Base-by-base conservation (phyloP, 1,140 invertebrate species). In the Armadillidium nasatum region DNA sequence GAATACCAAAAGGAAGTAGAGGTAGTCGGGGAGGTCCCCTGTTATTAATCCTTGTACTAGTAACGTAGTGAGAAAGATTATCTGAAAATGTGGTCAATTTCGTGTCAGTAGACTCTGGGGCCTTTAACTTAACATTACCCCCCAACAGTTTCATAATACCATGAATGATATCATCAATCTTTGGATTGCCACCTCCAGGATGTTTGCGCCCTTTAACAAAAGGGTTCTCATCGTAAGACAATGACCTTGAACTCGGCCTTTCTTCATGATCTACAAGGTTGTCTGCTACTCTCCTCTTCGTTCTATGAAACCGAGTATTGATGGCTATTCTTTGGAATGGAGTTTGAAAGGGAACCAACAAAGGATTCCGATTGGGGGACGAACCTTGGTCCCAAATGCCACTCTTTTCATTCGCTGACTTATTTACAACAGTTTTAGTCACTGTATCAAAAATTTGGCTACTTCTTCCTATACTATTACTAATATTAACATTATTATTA, bases 91-190 rank as follows among this genome's bases (percentile, higher is more conserved):
- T 76, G 0, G 74, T 76, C 3, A 76, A 33, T n/a, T 43, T 21
- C 19, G 74, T 76, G 4, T 76, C 23, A 13, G 22, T 66, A 19
- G 54, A 71, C 9, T 46, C 46, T 11, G 69, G 44, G 6, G 74
- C 74, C 46, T 45, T 66, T n/a, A 76, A 43, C 46, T 76, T 76
- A n/a, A 76, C 74, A 44, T 76, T 76, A 33, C 74, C 74, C 22
- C 74, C 74, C 22, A 76, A 44, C 0, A 76, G 74, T n/a, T 76
- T 46, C 74, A 76, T 76, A 33, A 76, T 76, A 19, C 74, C 74
- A 19, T 76, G 74, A 50, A 76, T 76, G 46, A 76, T 76, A 46
- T 76, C 74, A 67, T 76, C 74, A 33, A 76, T 76, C 23, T 76
- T 71, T 21, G 74, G 74, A 70, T 70, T 70, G 1, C 68, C 68